Evolutionary conservation across 1,140 invertebrate genomes (phyloP).

Genomic region (Zaprionus nigranus): DNA sequence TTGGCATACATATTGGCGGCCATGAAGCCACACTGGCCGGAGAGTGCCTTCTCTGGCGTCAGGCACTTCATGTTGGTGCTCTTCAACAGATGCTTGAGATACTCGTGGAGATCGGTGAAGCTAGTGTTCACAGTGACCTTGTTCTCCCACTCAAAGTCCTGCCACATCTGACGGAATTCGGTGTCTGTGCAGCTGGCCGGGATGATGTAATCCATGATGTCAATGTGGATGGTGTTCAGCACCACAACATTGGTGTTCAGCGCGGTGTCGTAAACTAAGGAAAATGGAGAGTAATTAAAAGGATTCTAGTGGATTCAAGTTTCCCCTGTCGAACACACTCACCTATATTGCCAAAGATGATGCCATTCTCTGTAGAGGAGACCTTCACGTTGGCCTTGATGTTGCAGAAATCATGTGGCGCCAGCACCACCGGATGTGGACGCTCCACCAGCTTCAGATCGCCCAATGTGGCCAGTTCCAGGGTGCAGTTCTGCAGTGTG

Average conservation of each 20-base stretch:
- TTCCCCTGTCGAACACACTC: slow-evolving; percentile 35
- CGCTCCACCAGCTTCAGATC: slow-evolving; percentile 99
- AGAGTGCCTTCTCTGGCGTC: slow-evolving; percentile 97
- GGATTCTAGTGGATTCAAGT: no score
- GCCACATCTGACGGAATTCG: slow-evolving; percentile 99
- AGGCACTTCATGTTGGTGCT: slow-evolving; percentile 99
- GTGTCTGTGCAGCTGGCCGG: slow-evolving; percentile 97
- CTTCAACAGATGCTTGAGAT: slow-evolving; percentile 95
- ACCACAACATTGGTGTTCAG: slow-evolving; percentile 98
- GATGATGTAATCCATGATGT: slow-evolving; percentile 99
- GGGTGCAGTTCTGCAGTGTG: slow-evolving; percentile 98
- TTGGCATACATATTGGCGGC: slow-evolving; percentile 99
- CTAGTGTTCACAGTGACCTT: slow-evolving; percentile 99
- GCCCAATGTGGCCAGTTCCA: slow-evolving; percentile 98
- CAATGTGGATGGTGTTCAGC: slow-evolving; percentile 99
- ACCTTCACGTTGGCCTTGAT: slow-evolving; percentile 98
- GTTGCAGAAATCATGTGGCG: slow-evolving; percentile 98
- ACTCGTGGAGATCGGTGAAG: slow-evolving; percentile 96
- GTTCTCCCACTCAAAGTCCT: slow-evolving; percentile 99
- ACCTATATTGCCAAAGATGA: slow-evolving; percentile 99
- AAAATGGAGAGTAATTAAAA: no score
- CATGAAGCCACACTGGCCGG: slow-evolving; percentile 99
- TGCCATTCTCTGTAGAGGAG: slow-evolving; percentile 99
- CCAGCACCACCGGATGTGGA: slow-evolving; percentile 97
- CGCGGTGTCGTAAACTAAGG: slow-evolving; percentile 98